Percentiles rank a stretch among this genome's conserved stretches.
Conservation (phyloP, 2,797 vertebrate genomes). For the Florisuga fusca region DNA sequence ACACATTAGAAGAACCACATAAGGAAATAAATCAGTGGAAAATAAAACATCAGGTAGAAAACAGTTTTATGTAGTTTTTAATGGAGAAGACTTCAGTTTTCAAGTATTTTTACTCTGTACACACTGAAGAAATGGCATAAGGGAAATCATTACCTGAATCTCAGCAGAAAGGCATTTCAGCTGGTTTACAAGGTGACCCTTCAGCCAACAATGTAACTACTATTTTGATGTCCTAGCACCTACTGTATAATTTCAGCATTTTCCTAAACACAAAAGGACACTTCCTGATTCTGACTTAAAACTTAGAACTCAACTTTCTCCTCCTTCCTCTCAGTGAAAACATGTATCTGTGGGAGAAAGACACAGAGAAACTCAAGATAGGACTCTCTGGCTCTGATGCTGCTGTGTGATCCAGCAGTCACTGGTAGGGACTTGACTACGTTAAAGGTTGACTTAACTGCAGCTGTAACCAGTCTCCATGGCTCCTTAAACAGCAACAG, state of each 20-base stretch:
- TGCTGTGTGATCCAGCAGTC: neutral
- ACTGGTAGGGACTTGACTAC: accelerated
- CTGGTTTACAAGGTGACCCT: neutral
- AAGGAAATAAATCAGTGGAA: neutral
- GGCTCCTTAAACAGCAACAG: neutral
- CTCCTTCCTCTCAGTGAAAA: neutral
- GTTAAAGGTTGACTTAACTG: neutral
- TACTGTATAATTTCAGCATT: neutral
- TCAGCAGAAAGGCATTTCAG: neutral
- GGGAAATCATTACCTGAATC: neutral
- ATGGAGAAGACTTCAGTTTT: neutral
- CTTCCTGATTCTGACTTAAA: neutral
- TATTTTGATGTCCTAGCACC: neutral
- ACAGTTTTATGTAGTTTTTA: neutral
- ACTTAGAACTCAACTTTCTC: neutral
- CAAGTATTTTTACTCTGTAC: neutral
- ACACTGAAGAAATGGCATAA: neutral
- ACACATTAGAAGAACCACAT: neutral
- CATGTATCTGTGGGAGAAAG: neutral
- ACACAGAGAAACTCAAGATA: neutral
- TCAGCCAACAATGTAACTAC: neutral
- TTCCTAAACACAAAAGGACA: neutral
- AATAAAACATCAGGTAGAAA: neutral
- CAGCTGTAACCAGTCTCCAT: accelerated
- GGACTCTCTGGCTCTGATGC: neutral